Base-by-base conservation (phyloP, 2,797 vertebrate species). In the Lerista edwardsae region DNA sequence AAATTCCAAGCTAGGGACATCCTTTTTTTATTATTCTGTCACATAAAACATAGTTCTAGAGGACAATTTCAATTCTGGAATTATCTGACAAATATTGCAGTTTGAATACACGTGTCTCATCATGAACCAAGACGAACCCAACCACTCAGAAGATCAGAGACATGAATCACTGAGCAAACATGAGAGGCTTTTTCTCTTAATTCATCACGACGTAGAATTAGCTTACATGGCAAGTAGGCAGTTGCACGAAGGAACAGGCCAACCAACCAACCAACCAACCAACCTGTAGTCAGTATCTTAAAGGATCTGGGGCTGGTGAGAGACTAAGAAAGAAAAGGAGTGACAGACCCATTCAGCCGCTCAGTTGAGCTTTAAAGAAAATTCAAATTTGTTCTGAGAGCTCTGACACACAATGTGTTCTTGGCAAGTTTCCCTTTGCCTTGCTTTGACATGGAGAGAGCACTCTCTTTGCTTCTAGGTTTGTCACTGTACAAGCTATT, bases 311-410 rank as follows among this genome's bases (percentile, higher is more conserved):
- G 67, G 15, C 44, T 75, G 51, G 51, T 55, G 51, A 80, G 51
- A 75, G 23, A 71, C 34, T 41, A 67, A 55, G 10, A 84, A 21
- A 62, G 41, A 71, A 79, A 79, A 74, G 61, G 27, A 67, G 23
- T 55, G 21, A 75, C 47, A 75, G 41, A 59, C 27, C 39, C 65
- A 67, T 68, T 75, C 15, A 69, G 29, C 41, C 65, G 8, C 51
- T 80, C 69, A 23, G 25, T 36, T 61, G n/a, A 75, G 39, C 41
- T 80, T 21, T 81, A 67, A 75, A 75, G 62, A 80, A 80, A 85
- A 85, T 69, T 85, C 78, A 75, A 36, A 80, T 68, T 75, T 85
- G 47, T 80, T 75, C 71, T 34, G 25, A 65, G 72, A 80, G 39
- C 64, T 41, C 55, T 64, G 69, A 76, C 68, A 80, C 47, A 61